Percentiles rank a stretch among this genome's conserved stretches.
Conservation (phyloP, 2,888 invertebrate genomes). For the Drosophila kuntzei region DNA sequence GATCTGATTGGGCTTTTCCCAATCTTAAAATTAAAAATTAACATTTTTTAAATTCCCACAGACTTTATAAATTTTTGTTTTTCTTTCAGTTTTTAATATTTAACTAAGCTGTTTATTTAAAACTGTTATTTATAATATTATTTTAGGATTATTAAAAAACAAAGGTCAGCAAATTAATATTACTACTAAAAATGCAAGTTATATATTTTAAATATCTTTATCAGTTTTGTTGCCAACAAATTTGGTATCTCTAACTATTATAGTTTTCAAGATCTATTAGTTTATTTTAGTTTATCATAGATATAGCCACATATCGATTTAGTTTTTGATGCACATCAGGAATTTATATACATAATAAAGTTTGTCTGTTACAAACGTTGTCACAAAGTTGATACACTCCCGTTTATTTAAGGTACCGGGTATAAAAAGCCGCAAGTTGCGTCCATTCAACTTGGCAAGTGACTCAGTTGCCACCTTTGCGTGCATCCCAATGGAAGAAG, state of each 20-base stretch:
- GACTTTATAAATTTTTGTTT: no score
- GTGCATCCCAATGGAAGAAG: slow-evolving; percentile 34
- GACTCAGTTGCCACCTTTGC: slow-evolving; percentile 51
- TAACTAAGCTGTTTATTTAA: no score
- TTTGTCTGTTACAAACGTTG: neutral
- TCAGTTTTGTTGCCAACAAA: neutral
- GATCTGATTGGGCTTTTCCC: no score
- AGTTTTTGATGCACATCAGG: neutral
- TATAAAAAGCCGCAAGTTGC: slow-evolving; percentile 18
- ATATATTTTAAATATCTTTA: no score
- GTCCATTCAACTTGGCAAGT: slow-evolving; percentile 50
- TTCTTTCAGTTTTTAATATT: no score
- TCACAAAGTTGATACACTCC: neutral
- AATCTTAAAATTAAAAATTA: no score
- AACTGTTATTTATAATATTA: no score
- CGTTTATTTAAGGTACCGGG: neutral
- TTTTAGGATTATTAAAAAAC: no score
- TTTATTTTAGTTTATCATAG: no score
- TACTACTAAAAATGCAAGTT: no score
- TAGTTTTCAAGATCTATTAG: neutral
- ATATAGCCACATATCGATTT: neutral
- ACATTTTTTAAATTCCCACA: no score
- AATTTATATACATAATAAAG: neutral
- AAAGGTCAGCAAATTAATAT: no score
- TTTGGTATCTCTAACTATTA: neutral